Base-by-base conservation (phyloP, 92 coral and sea anemone species). In the Umimayanthus chanpuru region DNA sequence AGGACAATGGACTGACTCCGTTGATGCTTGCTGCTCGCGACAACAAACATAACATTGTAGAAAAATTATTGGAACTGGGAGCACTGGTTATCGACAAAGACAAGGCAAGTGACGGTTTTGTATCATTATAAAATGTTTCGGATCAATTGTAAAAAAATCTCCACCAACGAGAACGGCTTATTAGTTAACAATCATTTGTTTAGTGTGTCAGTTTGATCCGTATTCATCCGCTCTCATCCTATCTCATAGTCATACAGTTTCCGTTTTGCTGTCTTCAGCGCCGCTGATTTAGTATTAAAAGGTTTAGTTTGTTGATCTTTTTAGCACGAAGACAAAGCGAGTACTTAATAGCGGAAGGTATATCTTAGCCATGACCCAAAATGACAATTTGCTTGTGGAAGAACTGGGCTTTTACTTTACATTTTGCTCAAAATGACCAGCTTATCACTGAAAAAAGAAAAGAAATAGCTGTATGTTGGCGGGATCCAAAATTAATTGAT, bases 1-100 rank as follows among this genome's bases (percentile, higher is more conserved):
- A 97, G 99, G 98, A 90, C 88, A 97, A 94, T 93, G 99, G 99
- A 36, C 88, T 94, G n/a, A 97, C 99, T 44, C 98, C 99, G 79
- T 93, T 97, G 81, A 97, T 97, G 99, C 90, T 97, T 23, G 99
- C 99, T 11, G 96, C 98, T 44, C 89, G 96, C 50, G 99, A 97
- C 77, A 94, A 92, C 86, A 97, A 97, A 29, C 93, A 95, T 80
- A 93, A 92, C 58, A 91, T 97, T 38, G 98, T 97, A 1, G 99
- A 97, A 89, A 97, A 97, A 80, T 83, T 97, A 15, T 90, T 97
- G 55, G 99, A 97, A 84, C 93, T 94, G 1, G 99, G 99, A 79
- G 98, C 99, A 16, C 91, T 88, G 26, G 89, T 93, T 25, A 90
- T 93, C 8, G 99, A 97, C 67, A 88, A 89, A 21, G 99, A 97